Evolutionary conservation across 2,797 vertebrate genomes (phyloP).

Genomic region (Halcyon leucocephala): DNA sequence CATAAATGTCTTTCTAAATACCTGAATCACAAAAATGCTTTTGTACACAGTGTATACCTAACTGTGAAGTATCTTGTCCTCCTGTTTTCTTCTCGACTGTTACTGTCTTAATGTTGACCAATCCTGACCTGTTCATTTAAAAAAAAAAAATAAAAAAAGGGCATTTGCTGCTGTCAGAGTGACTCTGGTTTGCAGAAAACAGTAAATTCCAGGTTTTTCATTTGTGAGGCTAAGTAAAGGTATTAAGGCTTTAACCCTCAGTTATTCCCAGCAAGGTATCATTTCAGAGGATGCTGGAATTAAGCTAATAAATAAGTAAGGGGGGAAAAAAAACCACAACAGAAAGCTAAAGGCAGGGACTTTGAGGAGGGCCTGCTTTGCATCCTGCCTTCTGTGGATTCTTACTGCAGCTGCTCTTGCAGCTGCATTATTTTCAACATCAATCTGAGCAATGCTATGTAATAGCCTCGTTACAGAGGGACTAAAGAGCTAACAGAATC

Average conservation of each 20-base stretch:
- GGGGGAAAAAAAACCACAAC: not conserved
- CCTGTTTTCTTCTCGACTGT: not conserved
- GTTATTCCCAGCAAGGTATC: not conserved
- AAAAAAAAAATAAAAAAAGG: not conserved
- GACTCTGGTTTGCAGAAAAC: not conserved
- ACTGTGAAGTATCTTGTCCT: not conserved
- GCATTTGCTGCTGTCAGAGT: not conserved
- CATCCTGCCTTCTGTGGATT: conserved; percentile 34
- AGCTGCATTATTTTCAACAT: conserved; percentile 65
- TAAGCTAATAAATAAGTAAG: conserved; percentile 51
- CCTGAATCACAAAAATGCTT: not conserved
- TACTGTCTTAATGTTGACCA: not conserved
- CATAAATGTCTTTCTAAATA: not conserved
- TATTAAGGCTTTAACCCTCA: not conserved
- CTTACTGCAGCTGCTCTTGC: conserved; percentile 57
- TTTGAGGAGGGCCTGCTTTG: conserved; percentile 12
- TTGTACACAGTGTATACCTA: not conserved
- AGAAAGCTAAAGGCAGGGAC: conserved; percentile 4
- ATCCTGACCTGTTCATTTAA: not conserved
- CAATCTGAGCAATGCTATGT: conserved; percentile 34
- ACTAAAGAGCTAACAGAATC: conserved; percentile 46
- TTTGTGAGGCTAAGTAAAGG: not conserved
- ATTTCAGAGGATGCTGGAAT: conserved; percentile 13
- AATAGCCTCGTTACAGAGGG: conserved; percentile 56
- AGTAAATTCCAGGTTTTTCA: conserved; percentile 15